Conservation (phyloP, 2,888 invertebrate species). For the Cephus spinipes region DNA sequence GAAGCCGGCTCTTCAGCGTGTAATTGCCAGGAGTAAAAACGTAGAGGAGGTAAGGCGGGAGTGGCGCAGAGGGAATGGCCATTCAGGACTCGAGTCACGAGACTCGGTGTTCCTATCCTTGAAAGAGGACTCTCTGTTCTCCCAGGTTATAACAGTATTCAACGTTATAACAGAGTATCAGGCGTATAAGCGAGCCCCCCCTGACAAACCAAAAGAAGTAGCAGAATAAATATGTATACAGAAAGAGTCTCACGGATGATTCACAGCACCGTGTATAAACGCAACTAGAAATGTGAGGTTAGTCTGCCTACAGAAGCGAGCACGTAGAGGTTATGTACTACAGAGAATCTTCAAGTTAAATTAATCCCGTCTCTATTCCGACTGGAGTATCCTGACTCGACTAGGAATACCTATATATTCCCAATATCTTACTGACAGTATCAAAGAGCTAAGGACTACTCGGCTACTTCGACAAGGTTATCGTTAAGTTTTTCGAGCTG, state of each 20-base stretch:
- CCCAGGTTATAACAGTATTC: not conserved
- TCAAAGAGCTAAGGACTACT: not conserved
- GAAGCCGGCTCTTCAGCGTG: not conserved
- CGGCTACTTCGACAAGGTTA: constrained; percentile 1
- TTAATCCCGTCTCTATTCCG: not conserved
- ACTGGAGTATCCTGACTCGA: not conserved
- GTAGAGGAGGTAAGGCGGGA: not conserved
- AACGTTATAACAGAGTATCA: not conserved
- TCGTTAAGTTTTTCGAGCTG: constrained; percentile 27
- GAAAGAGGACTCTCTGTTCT: not conserved
- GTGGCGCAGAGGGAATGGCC: not conserved
- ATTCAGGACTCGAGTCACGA: not conserved
- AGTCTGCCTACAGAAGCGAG: not conserved
- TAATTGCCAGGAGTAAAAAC: not conserved
- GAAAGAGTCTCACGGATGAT: not conserved
- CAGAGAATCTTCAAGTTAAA: not conserved
- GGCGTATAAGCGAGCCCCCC: not conserved
- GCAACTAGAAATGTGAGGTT: not conserved
- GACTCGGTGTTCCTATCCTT: not conserved
- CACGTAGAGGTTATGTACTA: not conserved
- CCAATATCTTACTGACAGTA: not conserved
- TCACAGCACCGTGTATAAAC: not conserved
- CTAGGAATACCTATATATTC: not conserved
- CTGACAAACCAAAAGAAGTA: not conserved
- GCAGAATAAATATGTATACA: not conserved